phyloP scores from a whole-genome alignment of 92 coral and sea anemone species.

The Zoanthus sansibaricus region DNA sequence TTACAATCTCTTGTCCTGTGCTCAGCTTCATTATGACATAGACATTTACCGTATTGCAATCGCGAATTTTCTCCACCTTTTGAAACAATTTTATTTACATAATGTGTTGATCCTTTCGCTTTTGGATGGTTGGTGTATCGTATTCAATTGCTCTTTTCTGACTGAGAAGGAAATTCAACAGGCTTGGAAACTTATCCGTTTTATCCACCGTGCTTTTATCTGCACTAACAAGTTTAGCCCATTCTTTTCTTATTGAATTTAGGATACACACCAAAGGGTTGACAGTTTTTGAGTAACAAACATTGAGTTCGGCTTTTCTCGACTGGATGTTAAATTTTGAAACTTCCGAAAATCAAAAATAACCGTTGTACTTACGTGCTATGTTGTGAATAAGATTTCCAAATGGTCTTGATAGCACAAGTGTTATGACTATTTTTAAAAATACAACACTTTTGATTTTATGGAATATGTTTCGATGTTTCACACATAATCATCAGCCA shows the following conservation, averaged over 20 bases:
- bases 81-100: not conserved
- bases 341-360: too few relatives aligned
- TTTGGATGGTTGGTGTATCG: conserved; percentile 1
- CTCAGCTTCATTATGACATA: not conserved
- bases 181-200: conserved; percentile 46
- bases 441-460: too few relatives aligned
- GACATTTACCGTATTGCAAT: not conserved
- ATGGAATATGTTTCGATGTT: too few relatives aligned
- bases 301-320: too few relatives aligned
- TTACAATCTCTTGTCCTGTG: not conserved
- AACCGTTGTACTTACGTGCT: too few relatives aligned
- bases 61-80: not conserved
- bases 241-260: conserved; percentile 7
- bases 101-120: conserved; percentile 31
- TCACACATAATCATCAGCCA: too few relatives aligned
- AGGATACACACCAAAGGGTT: too few relatives aligned
- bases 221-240: conserved; percentile 38
- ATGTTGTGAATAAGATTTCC: too few relatives aligned
- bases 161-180: conserved; percentile 38
- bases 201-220: conserved; percentile 31
- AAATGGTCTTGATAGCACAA: too few relatives aligned
- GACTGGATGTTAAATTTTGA: too few relatives aligned
- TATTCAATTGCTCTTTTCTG: conserved; percentile 40
- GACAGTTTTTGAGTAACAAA: too few relatives aligned
- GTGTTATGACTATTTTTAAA: too few relatives aligned